Evolutionary conservation across 2,113 vertebrate genomes (phyloP).

Genomic region (Poeciliopsis occidentalis): DNA sequence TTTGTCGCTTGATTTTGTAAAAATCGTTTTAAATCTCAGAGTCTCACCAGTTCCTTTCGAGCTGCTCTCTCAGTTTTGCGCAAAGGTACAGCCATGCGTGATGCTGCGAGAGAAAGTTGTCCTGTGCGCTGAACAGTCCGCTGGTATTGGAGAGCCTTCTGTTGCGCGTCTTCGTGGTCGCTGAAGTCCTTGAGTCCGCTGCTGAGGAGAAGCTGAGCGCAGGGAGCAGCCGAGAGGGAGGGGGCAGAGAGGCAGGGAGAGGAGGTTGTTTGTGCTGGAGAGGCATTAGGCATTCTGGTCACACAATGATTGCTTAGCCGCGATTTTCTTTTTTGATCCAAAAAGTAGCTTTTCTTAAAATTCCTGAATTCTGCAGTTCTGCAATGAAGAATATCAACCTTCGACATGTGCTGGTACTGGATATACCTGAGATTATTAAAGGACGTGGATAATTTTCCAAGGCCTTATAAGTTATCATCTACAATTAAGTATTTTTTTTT

Average conservation of each 20-base stretch:
- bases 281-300: conserved; percentile 22
- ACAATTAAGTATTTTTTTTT: neutral
- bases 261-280: conserved; percentile 19
- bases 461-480: neutral
- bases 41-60: conserved; percentile 50
- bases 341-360: neutral
- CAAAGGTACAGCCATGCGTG: conserved; percentile 55
- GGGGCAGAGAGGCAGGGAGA: neutral
- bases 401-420: no score
- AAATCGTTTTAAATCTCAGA: conserved; percentile 14
- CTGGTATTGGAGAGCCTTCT: conserved; percentile 12
- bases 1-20: conserved; percentile 4
- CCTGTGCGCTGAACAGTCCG: conserved; percentile 35
- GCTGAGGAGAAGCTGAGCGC: conserved; percentile 58
- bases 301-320: conserved; percentile 1
- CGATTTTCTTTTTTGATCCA: neutral
- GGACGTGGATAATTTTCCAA: neutral
- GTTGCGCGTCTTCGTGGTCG: conserved; percentile 48
- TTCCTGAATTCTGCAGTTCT: neutral
- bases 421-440: no score
- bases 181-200: conserved; percentile 42
- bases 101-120: conserved; percentile 52
- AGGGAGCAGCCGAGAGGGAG: conserved; percentile 28
- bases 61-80: conserved; percentile 16
- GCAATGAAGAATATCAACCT: neutral